A percentile compares a stretch with the other conserved stretches of the same genome.
phyloP scores from a whole-genome alignment of 2,888 invertebrate species.

The Gastracanthus pulcherrimus region DNA sequence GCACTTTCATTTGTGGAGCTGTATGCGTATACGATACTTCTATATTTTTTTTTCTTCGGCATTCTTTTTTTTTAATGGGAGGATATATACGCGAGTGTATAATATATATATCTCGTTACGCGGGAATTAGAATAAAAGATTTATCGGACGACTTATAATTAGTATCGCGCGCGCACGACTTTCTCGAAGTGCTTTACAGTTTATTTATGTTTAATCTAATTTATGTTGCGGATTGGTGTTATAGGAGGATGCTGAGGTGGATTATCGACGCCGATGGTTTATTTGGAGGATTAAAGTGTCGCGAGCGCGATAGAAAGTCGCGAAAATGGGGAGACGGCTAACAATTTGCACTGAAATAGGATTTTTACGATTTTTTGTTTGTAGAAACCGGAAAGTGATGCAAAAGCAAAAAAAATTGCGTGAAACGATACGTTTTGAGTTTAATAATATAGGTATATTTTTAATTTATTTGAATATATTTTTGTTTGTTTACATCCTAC shows the following conservation, averaged over 20 bases:
- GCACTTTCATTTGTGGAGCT: slow-evolving; percentile 41
- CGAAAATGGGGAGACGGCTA: neutral
- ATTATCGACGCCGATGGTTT: neutral
- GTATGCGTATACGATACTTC: too few relatives aligned
- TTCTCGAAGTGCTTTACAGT: slow-evolving; percentile 14
- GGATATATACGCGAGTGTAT: neutral
- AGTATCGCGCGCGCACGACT: slow-evolving; percentile 4
- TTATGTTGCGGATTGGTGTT: slow-evolving; percentile 6
- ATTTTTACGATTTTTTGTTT: too few relatives aligned
- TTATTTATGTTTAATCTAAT: slow-evolving; percentile 32
- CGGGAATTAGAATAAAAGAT: slow-evolving; percentile 20
- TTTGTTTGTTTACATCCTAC: too few relatives aligned
- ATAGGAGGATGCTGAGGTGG: neutral
- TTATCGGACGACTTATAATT: neutral
- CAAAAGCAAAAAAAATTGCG: too few relatives aligned
- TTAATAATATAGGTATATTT: too few relatives aligned
- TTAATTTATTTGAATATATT: too few relatives aligned
- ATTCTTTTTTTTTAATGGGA: neutral
- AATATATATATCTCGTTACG: slow-evolving; percentile 2
- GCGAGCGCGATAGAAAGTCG: neutral
- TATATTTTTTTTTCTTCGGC: too few relatives aligned
- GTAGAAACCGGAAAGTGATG: too few relatives aligned
- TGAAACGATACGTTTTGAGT: too few relatives aligned
- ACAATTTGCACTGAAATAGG: neutral
- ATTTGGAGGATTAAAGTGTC: neutral